These are phyloP conservation scores for Tetragonisca angustula DNA, from an alignment of 2,888 invertebrate species.

Conservation along the genomic window DNA sequence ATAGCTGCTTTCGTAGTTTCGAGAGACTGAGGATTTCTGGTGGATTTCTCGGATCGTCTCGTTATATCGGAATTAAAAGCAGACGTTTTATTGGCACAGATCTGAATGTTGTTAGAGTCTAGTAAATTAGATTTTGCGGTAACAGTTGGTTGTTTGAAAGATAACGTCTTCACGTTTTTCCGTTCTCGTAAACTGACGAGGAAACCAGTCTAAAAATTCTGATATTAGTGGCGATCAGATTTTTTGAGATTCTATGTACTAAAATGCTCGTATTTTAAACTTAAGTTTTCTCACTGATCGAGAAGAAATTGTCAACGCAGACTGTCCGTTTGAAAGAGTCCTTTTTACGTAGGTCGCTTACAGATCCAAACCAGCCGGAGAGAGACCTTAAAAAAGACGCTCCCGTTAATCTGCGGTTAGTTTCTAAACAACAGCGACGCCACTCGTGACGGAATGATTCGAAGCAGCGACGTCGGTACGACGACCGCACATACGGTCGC, in stretches of 20 bases:
- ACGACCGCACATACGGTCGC: slow-evolving; percentile 39
- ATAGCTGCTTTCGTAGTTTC: no score
- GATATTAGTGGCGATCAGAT: background rate
- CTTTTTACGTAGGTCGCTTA: slow-evolving; percentile 1
- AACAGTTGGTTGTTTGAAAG: background rate
- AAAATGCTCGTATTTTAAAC: background rate
- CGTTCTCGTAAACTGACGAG: no score
- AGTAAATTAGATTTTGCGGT: slow-evolving; percentile 1
- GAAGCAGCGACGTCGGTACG: slow-evolving; percentile 28
- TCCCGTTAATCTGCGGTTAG: slow-evolving; percentile 60
- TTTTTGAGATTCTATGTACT: background rate
- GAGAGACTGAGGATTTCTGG: no score
- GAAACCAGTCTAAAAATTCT: no score
- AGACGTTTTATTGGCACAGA: slow-evolving; percentile 19
- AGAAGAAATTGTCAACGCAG: background rate
- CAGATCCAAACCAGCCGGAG: background rate
- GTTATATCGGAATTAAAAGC: background rate
- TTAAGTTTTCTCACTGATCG: no score
- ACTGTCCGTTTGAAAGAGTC: background rate
- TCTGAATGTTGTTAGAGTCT: background rate
- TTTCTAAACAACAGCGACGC: slow-evolving; percentile 62
- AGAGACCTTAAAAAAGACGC: slow-evolving; percentile 50
- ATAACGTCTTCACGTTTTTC: background rate
- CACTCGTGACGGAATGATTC: slow-evolving; percentile 55
- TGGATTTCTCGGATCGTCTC: background rate